Percentiles rank a stretch among this genome's conserved stretches.
phyloP scores from a whole-genome alignment of 2,888 invertebrate genomes.

The Heliconius aoede region DNA sequence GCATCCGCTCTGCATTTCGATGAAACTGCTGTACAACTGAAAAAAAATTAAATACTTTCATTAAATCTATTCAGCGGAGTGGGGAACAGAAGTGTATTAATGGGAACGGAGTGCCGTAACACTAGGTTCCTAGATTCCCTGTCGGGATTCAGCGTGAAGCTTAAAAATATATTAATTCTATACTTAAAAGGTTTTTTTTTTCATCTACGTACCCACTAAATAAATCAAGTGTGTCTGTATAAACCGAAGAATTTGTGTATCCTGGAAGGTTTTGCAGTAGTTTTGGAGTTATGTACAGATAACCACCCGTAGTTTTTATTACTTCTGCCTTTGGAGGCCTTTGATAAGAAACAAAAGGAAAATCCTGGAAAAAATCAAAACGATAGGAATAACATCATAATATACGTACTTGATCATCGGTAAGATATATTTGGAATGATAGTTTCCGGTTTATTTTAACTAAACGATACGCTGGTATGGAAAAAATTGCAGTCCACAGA shows the following conservation, averaged over 20 bases:
- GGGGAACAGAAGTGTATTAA: too few species aligned
- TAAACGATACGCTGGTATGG: too few species aligned
- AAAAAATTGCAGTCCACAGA: too few species aligned
- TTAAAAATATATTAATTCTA: too few species aligned
- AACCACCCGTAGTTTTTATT: constrained; percentile 56
- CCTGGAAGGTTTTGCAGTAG: constrained; percentile 61
- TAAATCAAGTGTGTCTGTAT: constrained; percentile 60
- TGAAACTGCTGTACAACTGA: constrained; percentile 66
- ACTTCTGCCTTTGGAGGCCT: constrained; percentile 54
- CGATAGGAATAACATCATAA: not conserved
- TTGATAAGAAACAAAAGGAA: constrained; percentile 72
- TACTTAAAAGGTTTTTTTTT: not conserved
- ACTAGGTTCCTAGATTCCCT: too few species aligned
- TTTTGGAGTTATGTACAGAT: constrained; percentile 60
- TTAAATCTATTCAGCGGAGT: not conserved
- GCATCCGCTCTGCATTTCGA: constrained; percentile 45
- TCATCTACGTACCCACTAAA: constrained; percentile 59
- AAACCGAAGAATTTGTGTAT: constrained; percentile 59
- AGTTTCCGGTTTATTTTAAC: too few species aligned
- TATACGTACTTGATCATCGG: not conserved
- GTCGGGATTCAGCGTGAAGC: too few species aligned
- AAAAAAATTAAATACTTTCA: not conserved
- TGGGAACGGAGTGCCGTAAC: too few species aligned
- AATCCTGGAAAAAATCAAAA: constrained; percentile 59
- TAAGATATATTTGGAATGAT: too few species aligned